These are phyloP conservation scores for Tetramorium bicarinatum DNA, from an alignment of 2,888 invertebrate species.

Conservation along the genomic window DNA sequence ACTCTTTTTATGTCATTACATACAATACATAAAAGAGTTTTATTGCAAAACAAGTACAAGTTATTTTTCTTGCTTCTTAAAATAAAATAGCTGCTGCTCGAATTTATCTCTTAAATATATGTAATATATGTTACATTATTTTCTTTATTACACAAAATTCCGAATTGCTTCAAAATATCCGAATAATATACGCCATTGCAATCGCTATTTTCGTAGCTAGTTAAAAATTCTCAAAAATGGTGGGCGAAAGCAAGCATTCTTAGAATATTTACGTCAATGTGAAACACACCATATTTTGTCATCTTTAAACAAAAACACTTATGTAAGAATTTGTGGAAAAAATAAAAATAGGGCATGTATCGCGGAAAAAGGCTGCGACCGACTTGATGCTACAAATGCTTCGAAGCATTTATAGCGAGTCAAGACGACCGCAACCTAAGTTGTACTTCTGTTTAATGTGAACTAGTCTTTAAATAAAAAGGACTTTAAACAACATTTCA, in stretches of 20 bases:
- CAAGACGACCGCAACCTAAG: no score
- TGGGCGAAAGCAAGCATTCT: not conserved
- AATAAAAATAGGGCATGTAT: not conserved
- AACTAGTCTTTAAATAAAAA: not conserved
- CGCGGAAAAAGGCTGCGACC: not conserved
- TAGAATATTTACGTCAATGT: not conserved
- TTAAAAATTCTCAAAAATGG: not conserved
- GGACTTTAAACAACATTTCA: not conserved
- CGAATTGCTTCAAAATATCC: not conserved
- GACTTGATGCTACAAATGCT: no score
- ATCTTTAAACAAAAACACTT: not conserved
- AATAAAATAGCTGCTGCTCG: not conserved
- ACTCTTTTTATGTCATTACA: no score
- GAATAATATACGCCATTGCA: not conserved
- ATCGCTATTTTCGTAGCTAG: not conserved
- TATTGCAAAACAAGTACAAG: not conserved
- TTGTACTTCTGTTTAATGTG: not conserved
- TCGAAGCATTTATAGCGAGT: no score
- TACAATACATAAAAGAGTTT: not conserved
- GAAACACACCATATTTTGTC: not conserved
- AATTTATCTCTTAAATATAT: not conserved
- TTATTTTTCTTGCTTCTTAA: not conserved
- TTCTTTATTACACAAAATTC: not conserved
- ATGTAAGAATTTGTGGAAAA: not conserved
- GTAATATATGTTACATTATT: not conserved